Evolutionary conservation across 1,140 invertebrate species (phyloP).

Genomic region (Drosophila miranda): DNA sequence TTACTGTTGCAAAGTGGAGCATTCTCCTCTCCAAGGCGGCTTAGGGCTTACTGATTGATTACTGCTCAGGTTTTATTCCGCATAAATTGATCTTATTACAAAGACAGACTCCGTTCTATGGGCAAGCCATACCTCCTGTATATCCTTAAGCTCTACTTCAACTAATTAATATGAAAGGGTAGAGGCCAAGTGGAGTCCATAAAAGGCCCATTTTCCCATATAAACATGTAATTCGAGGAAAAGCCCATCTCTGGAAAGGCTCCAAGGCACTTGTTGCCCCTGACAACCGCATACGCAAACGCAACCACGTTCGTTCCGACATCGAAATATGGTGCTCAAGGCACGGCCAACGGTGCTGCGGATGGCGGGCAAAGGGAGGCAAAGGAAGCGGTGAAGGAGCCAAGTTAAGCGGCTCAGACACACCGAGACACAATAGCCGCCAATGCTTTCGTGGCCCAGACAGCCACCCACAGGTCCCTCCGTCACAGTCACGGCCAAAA

Average conservation of each 20-base stretch:
- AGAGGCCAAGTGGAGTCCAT: slow-evolving; percentile 17
- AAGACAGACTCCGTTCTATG: too few species aligned
- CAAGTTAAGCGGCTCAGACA: slow-evolving; percentile 51
- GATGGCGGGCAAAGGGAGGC: not conserved
- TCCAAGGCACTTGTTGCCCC: slow-evolving; percentile 49
- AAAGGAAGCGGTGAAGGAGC: slow-evolving; percentile 18
- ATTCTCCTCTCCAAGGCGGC: not conserved
- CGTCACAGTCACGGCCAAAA: slow-evolving; percentile 53
- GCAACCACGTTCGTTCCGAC: slow-evolving; percentile 26
- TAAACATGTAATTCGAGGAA: slow-evolving; percentile 54
- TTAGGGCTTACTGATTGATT: too few species aligned
- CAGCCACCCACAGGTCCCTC: slow-evolving; percentile 38
- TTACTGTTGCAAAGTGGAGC: slow-evolving; percentile 12
- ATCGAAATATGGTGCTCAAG: slow-evolving; percentile 47
- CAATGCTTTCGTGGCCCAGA: slow-evolving; percentile 46
- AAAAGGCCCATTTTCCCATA: slow-evolving; percentile 38
- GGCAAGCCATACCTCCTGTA: too few species aligned
- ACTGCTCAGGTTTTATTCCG: too few species aligned
- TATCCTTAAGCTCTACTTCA: slow-evolving; percentile 20
- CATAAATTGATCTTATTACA: too few species aligned
- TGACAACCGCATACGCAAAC: slow-evolving; percentile 20
- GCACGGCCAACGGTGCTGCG: slow-evolving; percentile 28
- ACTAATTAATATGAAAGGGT: slow-evolving; percentile 46
- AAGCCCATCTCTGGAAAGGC: slow-evolving; percentile 17
- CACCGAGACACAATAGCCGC: slow-evolving; percentile 28